phyloP scores from a whole-genome alignment of 2,888 invertebrate genomes.

The Drosophila greeni region DNA sequence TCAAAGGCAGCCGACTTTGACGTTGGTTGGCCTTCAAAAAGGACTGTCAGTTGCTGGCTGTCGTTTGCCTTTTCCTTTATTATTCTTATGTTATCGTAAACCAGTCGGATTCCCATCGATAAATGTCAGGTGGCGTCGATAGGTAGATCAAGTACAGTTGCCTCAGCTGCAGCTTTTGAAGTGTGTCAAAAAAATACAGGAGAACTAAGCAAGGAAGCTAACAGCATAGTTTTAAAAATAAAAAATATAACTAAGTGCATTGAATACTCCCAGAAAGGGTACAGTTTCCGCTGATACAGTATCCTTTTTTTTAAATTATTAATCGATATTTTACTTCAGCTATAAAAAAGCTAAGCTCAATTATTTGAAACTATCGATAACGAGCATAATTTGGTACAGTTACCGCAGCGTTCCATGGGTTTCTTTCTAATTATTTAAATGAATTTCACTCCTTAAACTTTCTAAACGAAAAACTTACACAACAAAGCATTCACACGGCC shows the following conservation, averaged over 20 bases:
- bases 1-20: constrained; percentile 24
- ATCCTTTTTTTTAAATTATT: not conserved
- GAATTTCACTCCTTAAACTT: not conserved
- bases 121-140: constrained; percentile 46
- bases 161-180: not conserved
- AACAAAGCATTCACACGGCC: constrained; percentile 8
- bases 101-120: constrained; percentile 34
- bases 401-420: not conserved
- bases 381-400: not conserved
- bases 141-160: constrained; percentile 1
- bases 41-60: not conserved
- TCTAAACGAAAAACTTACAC: not conserved
- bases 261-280: not conserved
- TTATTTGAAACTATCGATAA: too few relatives aligned
- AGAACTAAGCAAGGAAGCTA: not conserved
- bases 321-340: too few relatives aligned
- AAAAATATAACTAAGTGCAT: not conserved
- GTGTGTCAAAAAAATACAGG: not conserved
- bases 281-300: not conserved
- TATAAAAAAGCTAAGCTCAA: not conserved
- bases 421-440: not conserved
- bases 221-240: not conserved
- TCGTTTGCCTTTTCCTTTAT: not conserved
- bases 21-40: constrained; percentile 22
- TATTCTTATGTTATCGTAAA: not conserved